Percentiles rank a stretch among this genome's conserved stretches.
Evolutionary conservation across 1,140 invertebrate genomes (phyloP).

Genomic region (Campoletis sonorensis): DNA sequence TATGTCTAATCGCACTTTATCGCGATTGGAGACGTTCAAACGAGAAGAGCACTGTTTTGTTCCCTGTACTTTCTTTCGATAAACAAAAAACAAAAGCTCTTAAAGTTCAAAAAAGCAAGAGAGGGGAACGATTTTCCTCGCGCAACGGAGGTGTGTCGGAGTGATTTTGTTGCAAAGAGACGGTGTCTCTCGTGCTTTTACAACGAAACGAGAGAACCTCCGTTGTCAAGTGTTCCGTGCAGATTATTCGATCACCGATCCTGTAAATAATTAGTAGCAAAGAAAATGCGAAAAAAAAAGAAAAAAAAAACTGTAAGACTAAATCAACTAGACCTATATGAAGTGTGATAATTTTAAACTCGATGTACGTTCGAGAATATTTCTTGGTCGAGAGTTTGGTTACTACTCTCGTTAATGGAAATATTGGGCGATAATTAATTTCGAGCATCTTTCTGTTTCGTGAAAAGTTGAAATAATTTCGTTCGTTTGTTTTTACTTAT

Average conservation of each 20-base stretch:
- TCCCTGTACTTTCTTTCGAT: slow-evolving; percentile 22
- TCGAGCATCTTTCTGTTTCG: not conserved
- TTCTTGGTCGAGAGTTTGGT: slow-evolving; percentile 41
- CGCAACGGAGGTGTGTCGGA: not conserved
- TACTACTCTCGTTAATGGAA: not conserved
- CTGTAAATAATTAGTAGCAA: slow-evolving; percentile 41
- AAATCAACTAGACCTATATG: slow-evolving; percentile 67
- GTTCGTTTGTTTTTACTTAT: slow-evolving; percentile 61
- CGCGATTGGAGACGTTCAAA: slow-evolving; percentile 28
- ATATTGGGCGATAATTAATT: not conserved
- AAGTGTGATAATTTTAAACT: slow-evolving; percentile 70
- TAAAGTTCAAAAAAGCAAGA: slow-evolving; percentile 27
- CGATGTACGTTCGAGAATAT: slow-evolving; percentile 36
- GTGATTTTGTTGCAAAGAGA: not conserved
- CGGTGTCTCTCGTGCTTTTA: slow-evolving; percentile 42
- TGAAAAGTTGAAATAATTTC: slow-evolving; percentile 36
- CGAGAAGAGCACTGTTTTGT: slow-evolving; percentile 26
- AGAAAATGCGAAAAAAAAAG: slow-evolving; percentile 37
- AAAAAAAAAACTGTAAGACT: slow-evolving; percentile 59
- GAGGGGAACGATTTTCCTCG: slow-evolving; percentile 28
- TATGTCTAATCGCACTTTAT: slow-evolving; percentile 40
- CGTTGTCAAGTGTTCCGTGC: slow-evolving; percentile 32
- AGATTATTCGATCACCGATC: slow-evolving; percentile 33
- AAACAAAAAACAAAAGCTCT: not conserved
- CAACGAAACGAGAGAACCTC: slow-evolving; percentile 45